Evolutionary conservation across 2,797 vertebrate species (phyloP), one percentile per base, ranked within the genome.

Genomic region (Esox lucius): DNA sequence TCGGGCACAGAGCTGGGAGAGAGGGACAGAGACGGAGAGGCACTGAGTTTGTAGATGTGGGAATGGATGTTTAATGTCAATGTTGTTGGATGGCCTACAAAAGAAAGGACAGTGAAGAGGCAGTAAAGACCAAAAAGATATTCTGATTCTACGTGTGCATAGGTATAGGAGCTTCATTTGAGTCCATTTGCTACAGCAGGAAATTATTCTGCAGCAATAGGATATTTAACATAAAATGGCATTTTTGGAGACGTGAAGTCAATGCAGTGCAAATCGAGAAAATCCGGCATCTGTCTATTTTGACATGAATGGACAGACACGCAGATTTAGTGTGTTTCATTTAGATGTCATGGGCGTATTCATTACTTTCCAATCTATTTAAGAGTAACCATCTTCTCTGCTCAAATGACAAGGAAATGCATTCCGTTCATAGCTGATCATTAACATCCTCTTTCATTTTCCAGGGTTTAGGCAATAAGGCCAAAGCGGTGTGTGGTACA

Each of bases 1-100:
- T 79, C 78, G 68, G 68, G 49, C 17, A 17, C 65, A 59, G 46
- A 73, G 70, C 70, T 62, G 28, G 4, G 22, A 61, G 66, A 42
- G 66, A 22, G 35, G 15, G 28, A 19, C 33, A 68, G 33, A 42
- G 33, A 68, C 7, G 16, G 35, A 22, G 35, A 22, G 66, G n/a
- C 2, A 19, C 17, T 31, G 28, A 35, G 64, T 19, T 31, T 15
- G 5, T 35, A 66, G 28, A 2, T 13, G 61, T 62, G 61, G 26
- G 61, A 62, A 62, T 19, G 51, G 4, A 53, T 15, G 22, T 62
- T 62, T 28, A 24, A 16, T 62, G 22, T 62, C 24, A 62, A 62
- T 9, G 24, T 7, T 24, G 24, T 28, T 61, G 22, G 11, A 61
- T 61, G n/a, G 56, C 11, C n/a, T 61, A 61, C 56, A 61, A 24